Conservation (phyloP, 2,797 vertebrate genomes). For the Gymnodraco acuticeps region DNA sequence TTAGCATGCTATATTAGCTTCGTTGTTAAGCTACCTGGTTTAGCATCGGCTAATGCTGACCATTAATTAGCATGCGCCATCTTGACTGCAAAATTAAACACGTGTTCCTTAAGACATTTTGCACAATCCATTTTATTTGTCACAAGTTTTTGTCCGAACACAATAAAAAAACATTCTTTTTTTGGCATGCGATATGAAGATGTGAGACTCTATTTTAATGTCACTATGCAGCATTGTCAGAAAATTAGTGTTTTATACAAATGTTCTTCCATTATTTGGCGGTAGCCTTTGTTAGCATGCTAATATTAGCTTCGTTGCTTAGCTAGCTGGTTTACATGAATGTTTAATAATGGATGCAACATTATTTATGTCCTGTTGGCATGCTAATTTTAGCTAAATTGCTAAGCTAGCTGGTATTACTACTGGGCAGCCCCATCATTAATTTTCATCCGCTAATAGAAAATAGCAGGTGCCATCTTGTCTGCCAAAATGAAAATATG, state of each 20-base stretch:
- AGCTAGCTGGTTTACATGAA: not conserved
- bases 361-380: too few species aligned
- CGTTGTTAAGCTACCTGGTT: not conserved
- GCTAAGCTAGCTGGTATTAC: not conserved
- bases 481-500: not conserved
- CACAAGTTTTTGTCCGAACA: too few species aligned
- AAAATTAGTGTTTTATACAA: too few species aligned
- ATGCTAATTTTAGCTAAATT: not conserved
- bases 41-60: not conserved
- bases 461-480: constrained; percentile 1
- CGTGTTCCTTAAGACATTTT: too few species aligned
- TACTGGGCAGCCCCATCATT: not conserved
- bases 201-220: too few species aligned
- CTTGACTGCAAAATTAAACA: too few species aligned
- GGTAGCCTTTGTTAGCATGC: not conserved
- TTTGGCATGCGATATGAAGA: too few species aligned
- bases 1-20: not conserved
- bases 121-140: too few species aligned
- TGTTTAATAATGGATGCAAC: too few species aligned
- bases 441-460: not conserved
- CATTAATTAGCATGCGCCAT: too few species aligned
- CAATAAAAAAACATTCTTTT: too few species aligned
- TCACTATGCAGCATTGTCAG: too few species aligned
- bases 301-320: not conserved
- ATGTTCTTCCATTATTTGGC: not conserved